Base-by-base conservation (phyloP, 2,797 vertebrate genomes). In the Antrozous pallidus region DNA sequence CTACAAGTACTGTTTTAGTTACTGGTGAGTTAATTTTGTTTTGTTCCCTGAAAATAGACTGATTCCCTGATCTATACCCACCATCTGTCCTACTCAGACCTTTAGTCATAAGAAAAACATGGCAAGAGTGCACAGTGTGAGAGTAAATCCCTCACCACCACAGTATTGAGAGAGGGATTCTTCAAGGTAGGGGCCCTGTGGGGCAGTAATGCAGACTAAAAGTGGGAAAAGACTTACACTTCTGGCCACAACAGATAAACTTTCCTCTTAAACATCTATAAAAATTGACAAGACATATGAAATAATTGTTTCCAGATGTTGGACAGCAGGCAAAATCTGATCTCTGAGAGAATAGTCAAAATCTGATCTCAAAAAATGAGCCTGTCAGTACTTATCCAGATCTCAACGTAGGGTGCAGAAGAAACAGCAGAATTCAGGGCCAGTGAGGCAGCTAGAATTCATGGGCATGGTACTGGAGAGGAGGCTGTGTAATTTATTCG, bases 201-300 rank as follows among this genome's bases (percentile, higher is more conserved):
- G 38, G 61, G 92, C 83, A 61, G 54, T 28, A 69, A 69, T 22
- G 18, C 47, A 20, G 22, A 78, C 28, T 80, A 77, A 95, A 84
- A 8, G 12, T 65, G 28, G 58, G 33, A 90, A 90, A 90, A 42
- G 22, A 90, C 33, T 92, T 86, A 28, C 33, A 77, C 47, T 93
- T 93, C 73, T 71, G 74, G 49, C 38, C 84, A 88, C 69, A 65
- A 81, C 36, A 84, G 65, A 84, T 24, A 88, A 87, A 61, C 16
- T 80, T 49, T 77, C 49, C 69, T 74, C n/a, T 74, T 74, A 88
- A 93, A 73, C 28, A 93, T 40, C 61, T 73, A 69, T 86, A 86
- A 94, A 79, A 91, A 42, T 78, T 91, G 80, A 67, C 24, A 74
- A 96, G 70, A 88, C 65, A 92, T 49, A 58, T 28, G 54, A 88